Evolutionary conservation across 64 coral and sea anemone genomes (phyloP).

Genomic region (Cladopsammia gracilis): DNA sequence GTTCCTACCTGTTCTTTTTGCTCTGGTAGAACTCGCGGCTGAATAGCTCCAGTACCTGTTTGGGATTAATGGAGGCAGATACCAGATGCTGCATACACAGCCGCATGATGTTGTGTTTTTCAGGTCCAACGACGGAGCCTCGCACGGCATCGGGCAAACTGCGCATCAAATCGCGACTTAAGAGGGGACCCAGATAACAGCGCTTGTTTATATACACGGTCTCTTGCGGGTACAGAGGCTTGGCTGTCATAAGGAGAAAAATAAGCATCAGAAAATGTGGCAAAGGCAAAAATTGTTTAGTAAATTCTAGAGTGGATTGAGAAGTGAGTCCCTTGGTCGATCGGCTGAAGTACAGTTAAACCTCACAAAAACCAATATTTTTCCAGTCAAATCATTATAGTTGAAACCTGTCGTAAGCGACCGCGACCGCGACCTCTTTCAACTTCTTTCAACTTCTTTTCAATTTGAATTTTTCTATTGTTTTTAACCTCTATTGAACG

Average conservation of each 20-base stretch:
- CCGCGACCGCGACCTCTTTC: too few species aligned
- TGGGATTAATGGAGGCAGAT: constrained; percentile 87
- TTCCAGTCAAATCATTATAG: too few species aligned
- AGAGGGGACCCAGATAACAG: constrained; percentile 84
- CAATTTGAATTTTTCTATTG: too few species aligned
- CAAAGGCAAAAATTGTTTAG: not conserved
- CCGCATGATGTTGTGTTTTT: constrained; percentile 97
- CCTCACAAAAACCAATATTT: too few species aligned
- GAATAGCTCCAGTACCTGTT: constrained; percentile 94
- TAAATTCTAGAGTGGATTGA: too few species aligned
- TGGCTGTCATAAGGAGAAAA: constrained; percentile 46
- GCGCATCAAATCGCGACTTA: constrained; percentile 84
- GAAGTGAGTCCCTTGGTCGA: too few species aligned
- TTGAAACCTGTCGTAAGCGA: too few species aligned
- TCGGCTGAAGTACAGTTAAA: too few species aligned
- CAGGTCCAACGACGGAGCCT: constrained; percentile 87
- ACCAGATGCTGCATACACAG: constrained; percentile 97
- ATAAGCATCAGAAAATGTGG: not conserved
- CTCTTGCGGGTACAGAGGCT: constrained; percentile 88
- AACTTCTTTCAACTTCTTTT: too few species aligned
- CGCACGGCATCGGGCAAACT: constrained; percentile 81
- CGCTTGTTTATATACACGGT: constrained; percentile 92
- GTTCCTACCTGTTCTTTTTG: constrained; percentile 84
- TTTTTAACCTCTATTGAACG: too few species aligned
- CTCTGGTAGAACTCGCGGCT: constrained; percentile 97